Conservation (phyloP, 1,140 invertebrate genomes). For the Plutomurus gul region DNA sequence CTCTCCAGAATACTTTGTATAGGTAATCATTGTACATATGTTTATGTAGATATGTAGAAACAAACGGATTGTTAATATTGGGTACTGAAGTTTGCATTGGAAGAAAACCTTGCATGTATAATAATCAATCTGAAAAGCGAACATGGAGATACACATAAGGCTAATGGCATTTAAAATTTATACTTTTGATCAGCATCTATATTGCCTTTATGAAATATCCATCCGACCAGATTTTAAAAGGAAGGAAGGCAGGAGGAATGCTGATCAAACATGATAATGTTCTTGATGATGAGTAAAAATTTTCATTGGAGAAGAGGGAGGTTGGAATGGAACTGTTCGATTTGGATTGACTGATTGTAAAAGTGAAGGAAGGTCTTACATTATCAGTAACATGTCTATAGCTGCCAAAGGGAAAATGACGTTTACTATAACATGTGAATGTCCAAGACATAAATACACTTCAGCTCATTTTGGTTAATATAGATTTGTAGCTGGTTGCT, state of each 20-base stretch:
- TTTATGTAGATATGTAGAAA: not conserved
- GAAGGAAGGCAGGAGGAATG: not conserved
- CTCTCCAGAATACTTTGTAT: not conserved
- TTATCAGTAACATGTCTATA: no score
- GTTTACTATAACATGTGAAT: no score
- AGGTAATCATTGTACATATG: not conserved
- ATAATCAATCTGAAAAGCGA: no score
- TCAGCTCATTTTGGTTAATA: no score
- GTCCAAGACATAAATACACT: no score
- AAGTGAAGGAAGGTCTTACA: no score
- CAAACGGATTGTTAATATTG: no score
- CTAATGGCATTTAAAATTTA: not conserved
- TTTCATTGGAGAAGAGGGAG: not conserved
- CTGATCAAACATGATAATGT: conserved; percentile 17
- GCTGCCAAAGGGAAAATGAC: no score
- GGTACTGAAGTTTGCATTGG: no score
- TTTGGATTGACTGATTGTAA: not conserved
- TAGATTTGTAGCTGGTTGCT: no score
- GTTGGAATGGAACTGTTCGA: not conserved
- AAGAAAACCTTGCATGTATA: no score
- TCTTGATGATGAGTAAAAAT: not conserved
- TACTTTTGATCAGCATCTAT: not conserved
- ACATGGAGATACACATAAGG: not conserved
- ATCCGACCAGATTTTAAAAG: conserved; percentile 12
- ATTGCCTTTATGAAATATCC: not conserved